phyloP scores from a whole-genome alignment of 1,140 invertebrate genomes.

The Phthorimaea operculella region DNA sequence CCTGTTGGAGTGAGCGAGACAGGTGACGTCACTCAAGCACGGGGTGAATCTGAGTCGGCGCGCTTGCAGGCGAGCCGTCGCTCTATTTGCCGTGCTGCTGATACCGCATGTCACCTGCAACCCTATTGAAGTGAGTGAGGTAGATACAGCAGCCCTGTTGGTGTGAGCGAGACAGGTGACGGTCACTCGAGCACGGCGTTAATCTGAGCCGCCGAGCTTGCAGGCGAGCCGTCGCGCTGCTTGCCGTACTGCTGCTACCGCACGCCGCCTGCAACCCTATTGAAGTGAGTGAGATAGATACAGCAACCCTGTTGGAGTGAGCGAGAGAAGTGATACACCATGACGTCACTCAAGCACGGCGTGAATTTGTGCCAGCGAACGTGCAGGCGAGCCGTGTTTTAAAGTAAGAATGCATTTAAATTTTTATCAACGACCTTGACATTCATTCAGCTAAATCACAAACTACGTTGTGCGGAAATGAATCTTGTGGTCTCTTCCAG shows the following conservation, averaged over 20 bases:
- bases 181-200: constrained; percentile 69
- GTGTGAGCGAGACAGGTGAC: constrained; percentile 57
- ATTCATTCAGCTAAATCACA: too few species aligned
- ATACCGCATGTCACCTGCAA: constrained; percentile 26
- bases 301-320: too few species aligned
- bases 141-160: constrained; percentile 39
- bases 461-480: too few species aligned
- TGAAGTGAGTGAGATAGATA: constrained; percentile 51
- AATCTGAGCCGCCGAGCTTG: constrained; percentile 69
- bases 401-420: too few species aligned
- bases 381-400: constrained; percentile 47
- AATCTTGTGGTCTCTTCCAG: too few species aligned
- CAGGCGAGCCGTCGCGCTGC: constrained; percentile 43
- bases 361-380: constrained; percentile 69
- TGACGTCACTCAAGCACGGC: constrained; percentile 69
- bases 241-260: constrained; percentile 30
- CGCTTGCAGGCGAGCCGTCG: constrained; percentile 60
- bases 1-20: constrained; percentile 43
- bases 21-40: constrained; percentile 68
- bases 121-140: constrained; percentile 57
- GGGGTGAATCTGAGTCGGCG: constrained; percentile 69
- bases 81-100: constrained; percentile 30
- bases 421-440: too few species aligned
- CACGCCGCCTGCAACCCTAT: constrained; percentile 33
- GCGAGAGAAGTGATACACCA: constrained; percentile 47